phyloP scores from a whole-genome alignment of 1,140 invertebrate genomes.

The Calliopsis andreniformis region DNA sequence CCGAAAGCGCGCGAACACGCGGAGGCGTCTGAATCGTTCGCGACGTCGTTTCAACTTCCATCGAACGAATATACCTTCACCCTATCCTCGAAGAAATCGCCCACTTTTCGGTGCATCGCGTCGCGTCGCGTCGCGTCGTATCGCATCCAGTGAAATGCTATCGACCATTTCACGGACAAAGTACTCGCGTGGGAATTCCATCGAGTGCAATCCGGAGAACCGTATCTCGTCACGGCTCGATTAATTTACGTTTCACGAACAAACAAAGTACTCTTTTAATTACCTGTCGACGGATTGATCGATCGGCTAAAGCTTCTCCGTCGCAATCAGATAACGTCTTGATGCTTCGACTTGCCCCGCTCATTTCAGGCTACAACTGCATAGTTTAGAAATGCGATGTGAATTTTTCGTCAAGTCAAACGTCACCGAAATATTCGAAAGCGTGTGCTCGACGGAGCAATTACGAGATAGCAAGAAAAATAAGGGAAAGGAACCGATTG shows the following conservation, averaged over 20 bases:
- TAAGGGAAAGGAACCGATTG: not conserved
- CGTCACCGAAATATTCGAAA: no score
- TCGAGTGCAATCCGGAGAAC: slow-evolving; percentile 9
- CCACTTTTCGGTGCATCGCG: no score
- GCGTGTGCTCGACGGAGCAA: no score
- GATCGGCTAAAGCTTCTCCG: slow-evolving; percentile 44
- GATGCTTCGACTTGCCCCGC: slow-evolving; percentile 11
- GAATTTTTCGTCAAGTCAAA: no score
- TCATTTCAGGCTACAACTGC: no score
- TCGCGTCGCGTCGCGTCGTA: no score
- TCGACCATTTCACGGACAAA: no score
- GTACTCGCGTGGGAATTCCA: slow-evolving; percentile 22
- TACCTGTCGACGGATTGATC: slow-evolving; percentile 65
- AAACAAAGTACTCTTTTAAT: slow-evolving; percentile 65
- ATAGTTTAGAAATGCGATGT: no score
- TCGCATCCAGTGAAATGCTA: no score
- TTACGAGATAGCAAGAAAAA: not conserved
- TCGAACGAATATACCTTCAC: no score
- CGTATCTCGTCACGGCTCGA: slow-evolving; percentile 42
- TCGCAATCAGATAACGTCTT: slow-evolving; percentile 56
- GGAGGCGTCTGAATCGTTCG: not conserved
- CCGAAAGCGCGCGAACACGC: not conserved
- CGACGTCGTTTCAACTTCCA: not conserved
- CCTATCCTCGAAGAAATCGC: no score
- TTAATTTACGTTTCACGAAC: slow-evolving; percentile 60